Evolutionary conservation across 2,888 invertebrate species (phyloP).

Genomic region (Sminthurinus aureus): DNA sequence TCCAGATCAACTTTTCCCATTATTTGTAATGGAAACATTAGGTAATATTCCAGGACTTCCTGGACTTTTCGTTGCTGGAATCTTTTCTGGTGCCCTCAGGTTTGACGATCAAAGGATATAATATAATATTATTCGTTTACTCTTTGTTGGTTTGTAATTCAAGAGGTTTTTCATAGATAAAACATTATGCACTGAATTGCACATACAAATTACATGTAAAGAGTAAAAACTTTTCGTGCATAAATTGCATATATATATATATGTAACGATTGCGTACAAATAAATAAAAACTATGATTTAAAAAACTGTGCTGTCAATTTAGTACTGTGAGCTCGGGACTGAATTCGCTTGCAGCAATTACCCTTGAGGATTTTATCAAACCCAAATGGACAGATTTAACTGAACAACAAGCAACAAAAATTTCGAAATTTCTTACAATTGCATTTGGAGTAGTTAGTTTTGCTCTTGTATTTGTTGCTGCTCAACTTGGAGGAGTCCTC

Average conservation of each 20-base stretch:
- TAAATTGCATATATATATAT: too few relatives aligned
- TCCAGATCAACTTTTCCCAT: slow-evolving; percentile 83
- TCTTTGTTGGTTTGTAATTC: too few relatives aligned
- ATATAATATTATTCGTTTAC: too few relatives aligned
- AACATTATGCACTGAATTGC: too few relatives aligned
- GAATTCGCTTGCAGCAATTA: slow-evolving; percentile 90
- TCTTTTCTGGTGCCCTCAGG: slow-evolving; percentile 90
- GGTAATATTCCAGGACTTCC: slow-evolving; percentile 75
- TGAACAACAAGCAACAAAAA: slow-evolving; percentile 71
- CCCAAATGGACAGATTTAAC: slow-evolving; percentile 55
- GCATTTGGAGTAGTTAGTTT: slow-evolving; percentile 80
- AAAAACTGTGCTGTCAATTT: slow-evolving; percentile 48
- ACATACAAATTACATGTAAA: too few relatives aligned
- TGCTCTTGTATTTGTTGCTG: slow-evolving; percentile 83
- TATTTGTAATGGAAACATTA: slow-evolving; percentile 86
- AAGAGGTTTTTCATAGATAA: too few relatives aligned
- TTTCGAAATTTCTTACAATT: slow-evolving; percentile 73
- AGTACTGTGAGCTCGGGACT: slow-evolving; percentile 96
- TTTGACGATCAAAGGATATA: too few relatives aligned
- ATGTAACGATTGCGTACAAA: too few relatives aligned
- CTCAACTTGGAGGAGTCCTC: slow-evolving; percentile 84
- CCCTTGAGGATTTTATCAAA: slow-evolving; percentile 66
- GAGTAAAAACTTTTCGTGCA: too few relatives aligned
- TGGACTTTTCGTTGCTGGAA: slow-evolving; percentile 93
- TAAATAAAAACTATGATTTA: too few relatives aligned